Conservation (phyloP, 2,888 invertebrate genomes). For the Chaitophorus viminalis region DNA sequence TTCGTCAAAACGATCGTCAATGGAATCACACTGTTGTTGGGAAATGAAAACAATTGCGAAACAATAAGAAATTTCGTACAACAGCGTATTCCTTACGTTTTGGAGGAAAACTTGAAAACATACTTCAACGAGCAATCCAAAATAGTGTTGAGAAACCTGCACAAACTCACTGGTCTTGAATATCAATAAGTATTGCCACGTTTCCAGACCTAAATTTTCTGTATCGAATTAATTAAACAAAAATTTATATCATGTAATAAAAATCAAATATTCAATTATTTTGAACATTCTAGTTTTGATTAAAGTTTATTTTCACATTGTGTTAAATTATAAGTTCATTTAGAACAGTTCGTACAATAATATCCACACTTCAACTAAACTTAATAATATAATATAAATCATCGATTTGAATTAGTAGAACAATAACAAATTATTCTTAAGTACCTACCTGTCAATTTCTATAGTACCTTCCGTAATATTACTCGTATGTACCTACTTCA, state of each 20-base stretch:
- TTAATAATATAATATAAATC: not conserved
- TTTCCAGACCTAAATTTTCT: not conserved
- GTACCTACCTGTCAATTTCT: no score
- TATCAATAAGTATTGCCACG: not conserved
- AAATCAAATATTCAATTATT: not conserved
- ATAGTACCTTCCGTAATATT: no score
- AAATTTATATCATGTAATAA: not conserved
- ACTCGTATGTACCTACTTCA: not conserved
- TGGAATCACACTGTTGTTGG: conserved; percentile 10
- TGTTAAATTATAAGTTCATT: no score
- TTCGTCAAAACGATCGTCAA: conserved; percentile 30
- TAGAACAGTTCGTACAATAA: not conserved
- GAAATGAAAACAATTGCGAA: conserved; percentile 23
- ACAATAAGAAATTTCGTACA: not conserved
- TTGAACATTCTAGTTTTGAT: not conserved
- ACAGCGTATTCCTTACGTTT: conserved; percentile 13
- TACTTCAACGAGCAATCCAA: not conserved
- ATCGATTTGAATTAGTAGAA: not conserved
- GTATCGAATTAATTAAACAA: not conserved
- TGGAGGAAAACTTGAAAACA: not conserved
- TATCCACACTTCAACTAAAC: not conserved
- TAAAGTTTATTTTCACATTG: not conserved
- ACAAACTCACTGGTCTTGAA: not conserved
- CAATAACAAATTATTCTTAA: not conserved
- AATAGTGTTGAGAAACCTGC: not conserved